Base-by-base conservation (phyloP, 2,113 vertebrate genomes). In the Oriolus oriolus region DNA sequence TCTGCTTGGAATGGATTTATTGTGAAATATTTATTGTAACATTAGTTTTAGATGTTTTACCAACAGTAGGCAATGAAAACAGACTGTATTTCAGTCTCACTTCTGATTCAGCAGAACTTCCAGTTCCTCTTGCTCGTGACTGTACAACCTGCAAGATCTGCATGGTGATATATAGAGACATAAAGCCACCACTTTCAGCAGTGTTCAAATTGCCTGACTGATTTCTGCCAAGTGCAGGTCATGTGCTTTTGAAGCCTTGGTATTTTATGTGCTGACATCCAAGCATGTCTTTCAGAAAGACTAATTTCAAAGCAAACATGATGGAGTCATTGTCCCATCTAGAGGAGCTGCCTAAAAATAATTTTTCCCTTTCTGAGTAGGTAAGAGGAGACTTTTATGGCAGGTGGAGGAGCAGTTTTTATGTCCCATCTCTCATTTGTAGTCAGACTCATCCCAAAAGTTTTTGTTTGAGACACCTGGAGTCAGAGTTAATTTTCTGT, bases 81-180 rank as follows among this genome's bases (percentile, higher is more conserved):
- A 94, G 57, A 42, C 94, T 57, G 20, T 28, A 64, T 95, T 90
- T 76, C 41, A 45, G 57, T 79, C 84, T 79, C 61, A 31, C 6
- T 95, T 94, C 66, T 90, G 82, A 79, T 91, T 90, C 85, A 88
- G 37, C 61, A 49, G 45, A 85, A 41, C 71, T 83, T 94, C 22
- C 57, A 83, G 28, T 53, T 92, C n/a, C 31, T 87, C 20, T 53
- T 83, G 53, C 85, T 85, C 13, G 4, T 83, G 28, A 61, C 50
- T 76, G 11, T 52, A 18, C 31, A 83, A 57, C 37, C 65, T 42
- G 17, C 31, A 90, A 35, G 75, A 42, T 73, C 37, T 8, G 20
- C 16, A 3, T 22, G 42, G 60, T 30, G 35, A 53, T 69, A 27
- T 22, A 45, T 5, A n/a, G 13, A 85, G 47, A 84, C 50, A 75